Evolutionary conservation across 2,888 invertebrate genomes (phyloP).

Genomic region (Drosophila sordidula): DNA sequence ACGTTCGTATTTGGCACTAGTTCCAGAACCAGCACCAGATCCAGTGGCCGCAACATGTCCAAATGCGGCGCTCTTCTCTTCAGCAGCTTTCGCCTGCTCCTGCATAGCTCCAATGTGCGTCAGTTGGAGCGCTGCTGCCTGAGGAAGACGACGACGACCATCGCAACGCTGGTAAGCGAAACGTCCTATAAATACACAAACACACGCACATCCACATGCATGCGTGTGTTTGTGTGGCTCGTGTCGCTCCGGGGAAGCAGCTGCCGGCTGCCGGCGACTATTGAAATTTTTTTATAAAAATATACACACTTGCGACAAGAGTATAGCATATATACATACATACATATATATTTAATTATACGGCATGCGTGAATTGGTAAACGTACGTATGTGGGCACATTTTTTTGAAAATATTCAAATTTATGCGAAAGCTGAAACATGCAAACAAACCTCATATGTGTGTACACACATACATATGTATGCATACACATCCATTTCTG

Average conservation of each 20-base stretch:
- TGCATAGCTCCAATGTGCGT: conserved; percentile 86
- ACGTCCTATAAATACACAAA: conserved; percentile 32
- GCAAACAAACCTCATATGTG: conserved; percentile 13
- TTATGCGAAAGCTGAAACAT: conserved; percentile 49
- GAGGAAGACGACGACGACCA: conserved; percentile 71
- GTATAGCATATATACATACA: conserved; percentile 19
- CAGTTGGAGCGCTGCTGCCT: conserved; percentile 81
- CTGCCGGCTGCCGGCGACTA: conserved; percentile 41
- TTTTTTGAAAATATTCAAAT: conserved; percentile 64
- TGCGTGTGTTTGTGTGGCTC: background rate
- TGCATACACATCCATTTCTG: conserved; percentile 11
- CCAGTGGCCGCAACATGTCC: conserved; percentile 51
- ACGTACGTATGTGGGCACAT: conserved; percentile 41
- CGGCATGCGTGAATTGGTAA: conserved; percentile 32
- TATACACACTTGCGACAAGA: conserved; percentile 43
- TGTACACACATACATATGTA: background rate
- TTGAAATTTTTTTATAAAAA: conserved; percentile 58
- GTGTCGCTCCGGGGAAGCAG: conserved; percentile 62
- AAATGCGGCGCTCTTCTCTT: conserved; percentile 85
- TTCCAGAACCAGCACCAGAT: conserved; percentile 10
- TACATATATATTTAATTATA: conserved; percentile 7
- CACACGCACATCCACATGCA: background rate
- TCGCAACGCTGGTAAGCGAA: conserved; percentile 69
- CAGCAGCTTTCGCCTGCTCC: conserved; percentile 87
- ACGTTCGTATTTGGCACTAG: conserved; percentile 30